phyloP scores from a whole-genome alignment of 2,888 invertebrate species.

The Dicyrtoma fusca region DNA sequence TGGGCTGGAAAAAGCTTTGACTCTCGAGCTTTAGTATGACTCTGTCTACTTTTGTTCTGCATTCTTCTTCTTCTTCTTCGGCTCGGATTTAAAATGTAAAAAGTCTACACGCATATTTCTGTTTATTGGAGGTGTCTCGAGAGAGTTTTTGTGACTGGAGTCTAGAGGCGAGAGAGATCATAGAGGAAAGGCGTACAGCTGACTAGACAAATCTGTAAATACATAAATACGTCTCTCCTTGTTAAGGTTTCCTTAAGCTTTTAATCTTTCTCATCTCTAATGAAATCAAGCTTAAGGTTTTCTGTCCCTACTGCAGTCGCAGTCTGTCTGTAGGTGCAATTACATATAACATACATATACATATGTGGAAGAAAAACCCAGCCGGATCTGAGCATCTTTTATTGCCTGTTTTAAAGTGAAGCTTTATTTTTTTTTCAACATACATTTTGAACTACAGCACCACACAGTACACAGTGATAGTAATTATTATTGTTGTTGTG shows the following conservation, averaged over 20 bases:
- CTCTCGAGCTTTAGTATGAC: too few species aligned
- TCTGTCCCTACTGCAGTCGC: too few species aligned
- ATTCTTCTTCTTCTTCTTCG: too few species aligned
- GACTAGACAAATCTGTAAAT: not conserved
- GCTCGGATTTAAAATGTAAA: too few species aligned
- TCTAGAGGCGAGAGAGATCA: not conserved
- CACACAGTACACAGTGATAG: too few species aligned
- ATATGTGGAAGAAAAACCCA: constrained; percentile 16
- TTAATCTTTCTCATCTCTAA: constrained; percentile 28
- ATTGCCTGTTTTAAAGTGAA: not conserved
- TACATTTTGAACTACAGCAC: too few species aligned
- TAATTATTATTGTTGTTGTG: too few species aligned
- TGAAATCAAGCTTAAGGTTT: constrained; percentile 26
- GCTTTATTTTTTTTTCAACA: not conserved
- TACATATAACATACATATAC: too few species aligned
- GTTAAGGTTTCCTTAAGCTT: constrained; percentile 19
- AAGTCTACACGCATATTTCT: too few species aligned
- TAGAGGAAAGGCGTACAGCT: not conserved
- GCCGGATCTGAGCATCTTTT: constrained; percentile 20
- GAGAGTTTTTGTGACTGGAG: not conserved
- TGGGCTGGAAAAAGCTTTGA: too few species aligned
- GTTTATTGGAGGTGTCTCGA: not conserved
- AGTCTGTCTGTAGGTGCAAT: too few species aligned
- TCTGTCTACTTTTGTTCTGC: too few species aligned
- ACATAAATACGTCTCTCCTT: not conserved